Evolutionary conservation across 2,797 vertebrate genomes (phyloP).

Genomic region (Intellagama lesueurii): DNA sequence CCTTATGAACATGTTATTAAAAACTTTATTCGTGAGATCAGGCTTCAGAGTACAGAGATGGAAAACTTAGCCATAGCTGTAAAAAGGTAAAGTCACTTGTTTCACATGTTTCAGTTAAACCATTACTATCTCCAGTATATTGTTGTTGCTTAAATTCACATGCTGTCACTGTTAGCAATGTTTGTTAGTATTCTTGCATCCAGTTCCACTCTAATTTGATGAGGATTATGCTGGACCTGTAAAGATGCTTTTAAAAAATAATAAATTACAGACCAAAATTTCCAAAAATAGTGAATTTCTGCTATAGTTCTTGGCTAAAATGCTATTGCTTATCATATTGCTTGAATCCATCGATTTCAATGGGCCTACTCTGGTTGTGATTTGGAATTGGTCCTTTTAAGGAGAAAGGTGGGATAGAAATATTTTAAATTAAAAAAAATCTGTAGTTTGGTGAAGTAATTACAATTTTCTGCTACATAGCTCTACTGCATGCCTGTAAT

Average conservation of each 20-base stretch:
- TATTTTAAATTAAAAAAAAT: no score
- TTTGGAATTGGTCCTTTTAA: no score
- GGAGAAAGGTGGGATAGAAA: no score
- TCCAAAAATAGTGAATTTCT: not conserved
- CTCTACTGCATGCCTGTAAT: no score
- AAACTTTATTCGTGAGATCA: slow-evolving; percentile 92
- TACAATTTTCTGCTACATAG: no score
- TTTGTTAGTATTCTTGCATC: not conserved
- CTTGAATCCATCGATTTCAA: no score
- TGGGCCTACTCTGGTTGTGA: no score
- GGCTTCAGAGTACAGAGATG: slow-evolving; percentile 92
- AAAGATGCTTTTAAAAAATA: not conserved
- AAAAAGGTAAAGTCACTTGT: slow-evolving; percentile 84
- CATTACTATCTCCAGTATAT: not conserved
- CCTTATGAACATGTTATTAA: slow-evolving; percentile 90
- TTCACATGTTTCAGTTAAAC: slow-evolving; percentile 5
- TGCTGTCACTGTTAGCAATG: slow-evolving; percentile 16
- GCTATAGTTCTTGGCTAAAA: no score
- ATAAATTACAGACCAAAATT: not conserved
- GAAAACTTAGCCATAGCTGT: slow-evolving; percentile 92
- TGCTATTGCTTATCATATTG: no score
- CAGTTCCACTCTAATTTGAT: not conserved
- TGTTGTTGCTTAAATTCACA: not conserved
- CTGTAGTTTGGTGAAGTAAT: no score
- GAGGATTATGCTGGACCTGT: not conserved